These are phyloP conservation scores for Nowickia ferox DNA, from an alignment of 2,888 invertebrate genomes.

Conservation along the genomic window DNA sequence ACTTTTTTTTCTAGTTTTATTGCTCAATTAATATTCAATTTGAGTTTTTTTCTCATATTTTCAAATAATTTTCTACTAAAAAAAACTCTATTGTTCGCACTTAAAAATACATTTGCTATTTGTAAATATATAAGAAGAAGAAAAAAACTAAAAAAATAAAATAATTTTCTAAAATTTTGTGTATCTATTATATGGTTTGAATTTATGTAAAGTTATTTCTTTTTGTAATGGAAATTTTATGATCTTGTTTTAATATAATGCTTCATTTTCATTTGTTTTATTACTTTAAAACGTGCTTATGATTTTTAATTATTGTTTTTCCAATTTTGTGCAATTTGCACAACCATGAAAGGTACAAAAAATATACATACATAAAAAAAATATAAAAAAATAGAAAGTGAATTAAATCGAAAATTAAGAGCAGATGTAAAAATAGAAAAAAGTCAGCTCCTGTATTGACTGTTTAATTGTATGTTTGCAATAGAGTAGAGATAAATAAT, in stretches of 20 bases:
- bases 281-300: slow-evolving; percentile 18
- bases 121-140: not conserved
- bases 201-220: slow-evolving; percentile 21
- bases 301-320: slow-evolving; percentile 2
- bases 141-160: not conserved
- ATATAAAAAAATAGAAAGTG: not conserved
- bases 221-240: slow-evolving; percentile 39
- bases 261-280: slow-evolving; percentile 26
- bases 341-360: not conserved
- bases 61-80: not conserved
- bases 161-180: slow-evolving; percentile 10
- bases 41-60: not conserved
- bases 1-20: not conserved
- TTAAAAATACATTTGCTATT: not conserved
- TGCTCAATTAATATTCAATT: slow-evolving; percentile 26
- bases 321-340: slow-evolving; percentile 23
- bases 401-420: not conserved
- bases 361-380: not conserved
- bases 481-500: not conserved
- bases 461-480: too few species aligned
- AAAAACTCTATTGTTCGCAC: not conserved
- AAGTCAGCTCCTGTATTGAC: too few species aligned
- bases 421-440: too few species aligned
- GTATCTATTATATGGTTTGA: not conserved
- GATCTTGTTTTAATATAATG: slow-evolving; percentile 28